Conservation (phyloP, 2,888 invertebrate species). For the Shargacucullia verbasci region DNA sequence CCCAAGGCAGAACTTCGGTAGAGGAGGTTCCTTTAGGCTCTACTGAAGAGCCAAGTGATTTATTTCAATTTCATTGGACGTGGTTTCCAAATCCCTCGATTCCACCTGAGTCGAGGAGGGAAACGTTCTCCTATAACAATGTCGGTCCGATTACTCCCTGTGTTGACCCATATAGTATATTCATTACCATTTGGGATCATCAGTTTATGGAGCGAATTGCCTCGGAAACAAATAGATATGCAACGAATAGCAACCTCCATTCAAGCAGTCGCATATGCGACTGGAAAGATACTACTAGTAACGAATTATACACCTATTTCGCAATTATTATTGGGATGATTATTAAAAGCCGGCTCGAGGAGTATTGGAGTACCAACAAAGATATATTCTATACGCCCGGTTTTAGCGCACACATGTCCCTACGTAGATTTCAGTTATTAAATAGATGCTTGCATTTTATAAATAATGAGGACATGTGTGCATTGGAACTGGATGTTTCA, state of each 20-base stretch:
- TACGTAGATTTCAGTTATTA: not conserved
- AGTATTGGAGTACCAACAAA: not conserved
- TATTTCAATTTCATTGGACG: conserved; percentile 35
- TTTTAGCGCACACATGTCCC: not conserved
- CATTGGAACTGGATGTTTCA: not conserved
- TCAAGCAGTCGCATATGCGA: not conserved
- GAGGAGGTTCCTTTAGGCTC: too few species aligned
- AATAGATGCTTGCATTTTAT: not conserved
- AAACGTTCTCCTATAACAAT: conserved; percentile 37
- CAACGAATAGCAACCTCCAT: not conserved
- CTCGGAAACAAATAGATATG: conserved; percentile 41
- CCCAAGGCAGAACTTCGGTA: conserved; percentile 1
- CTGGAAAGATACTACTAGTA: not conserved
- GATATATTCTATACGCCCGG: not conserved
- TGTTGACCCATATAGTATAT: conserved; percentile 45
- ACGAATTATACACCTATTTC: not conserved
- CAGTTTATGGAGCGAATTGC: conserved; percentile 53
- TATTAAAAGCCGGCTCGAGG: not conserved
- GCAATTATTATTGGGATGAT: not conserved
- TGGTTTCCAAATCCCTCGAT: conserved; percentile 18
- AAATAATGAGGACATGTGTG: not conserved
- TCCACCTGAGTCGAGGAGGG: conserved; percentile 27
- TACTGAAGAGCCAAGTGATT: too few species aligned
- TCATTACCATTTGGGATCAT: conserved; percentile 53
- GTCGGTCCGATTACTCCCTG: conserved; percentile 41